These are phyloP conservation scores for Phyto melanocephala DNA, from an alignment of 2,888 invertebrate genomes.

Conservation along the genomic window DNA sequence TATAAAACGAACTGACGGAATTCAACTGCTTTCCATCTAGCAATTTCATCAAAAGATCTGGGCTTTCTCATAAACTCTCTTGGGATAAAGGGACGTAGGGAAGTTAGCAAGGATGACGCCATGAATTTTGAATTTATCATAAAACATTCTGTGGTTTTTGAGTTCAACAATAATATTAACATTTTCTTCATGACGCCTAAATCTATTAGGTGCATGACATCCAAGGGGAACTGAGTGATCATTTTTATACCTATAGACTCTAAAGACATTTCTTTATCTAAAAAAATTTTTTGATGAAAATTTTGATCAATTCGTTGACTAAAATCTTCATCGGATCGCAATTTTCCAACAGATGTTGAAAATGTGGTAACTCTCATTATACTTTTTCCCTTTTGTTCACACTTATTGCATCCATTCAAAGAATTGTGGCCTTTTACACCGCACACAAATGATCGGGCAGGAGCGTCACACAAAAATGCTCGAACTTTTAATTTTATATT, in stretches of 20 bases:
- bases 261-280: too few relatives aligned
- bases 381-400: neutral
- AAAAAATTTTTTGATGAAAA: too few relatives aligned
- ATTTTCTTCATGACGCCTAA: too few relatives aligned
- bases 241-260: too few relatives aligned
- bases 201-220: too few relatives aligned
- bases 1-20: neutral
- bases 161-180: neutral
- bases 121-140: neutral
- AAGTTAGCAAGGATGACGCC: neutral
- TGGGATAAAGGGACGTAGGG: neutral
- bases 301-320: too few relatives aligned
- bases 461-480: neutral
- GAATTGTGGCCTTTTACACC: neutral
- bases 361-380: neutral
- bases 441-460: neutral
- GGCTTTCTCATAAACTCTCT: neutral
- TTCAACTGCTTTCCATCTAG: neutral
- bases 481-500: neutral
- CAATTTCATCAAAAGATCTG: neutral
- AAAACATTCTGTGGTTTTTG: neutral
- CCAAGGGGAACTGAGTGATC: too few relatives aligned
- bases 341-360: neutral
- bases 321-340: too few relatives aligned
- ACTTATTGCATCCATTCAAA: neutral